Conservation (phyloP, 1,140 invertebrate species). For the Nixonia krombeini region DNA sequence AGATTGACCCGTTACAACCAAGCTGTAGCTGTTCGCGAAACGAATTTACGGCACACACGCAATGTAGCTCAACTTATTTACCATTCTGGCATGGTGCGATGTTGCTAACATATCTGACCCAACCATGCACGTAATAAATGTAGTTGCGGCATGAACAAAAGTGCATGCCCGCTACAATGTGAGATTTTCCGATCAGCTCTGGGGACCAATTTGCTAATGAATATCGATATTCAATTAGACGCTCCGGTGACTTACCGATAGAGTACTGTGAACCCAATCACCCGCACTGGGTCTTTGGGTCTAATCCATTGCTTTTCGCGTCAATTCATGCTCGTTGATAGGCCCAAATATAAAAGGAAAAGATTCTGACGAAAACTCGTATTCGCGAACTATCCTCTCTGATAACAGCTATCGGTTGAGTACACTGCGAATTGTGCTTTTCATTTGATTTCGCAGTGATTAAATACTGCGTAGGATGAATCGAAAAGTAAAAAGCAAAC, state of each 20-base stretch:
- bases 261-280: slow-evolving; percentile 30
- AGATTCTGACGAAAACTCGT: too few relatives aligned
- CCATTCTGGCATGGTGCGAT: slow-evolving; percentile 36
- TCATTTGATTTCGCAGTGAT: too few relatives aligned
- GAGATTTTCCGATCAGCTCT: slow-evolving; percentile 30
- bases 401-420: too few relatives aligned
- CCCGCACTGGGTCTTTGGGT: slow-evolving; percentile 17
- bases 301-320: slow-evolving; percentile 20
- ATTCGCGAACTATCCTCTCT: too few relatives aligned
- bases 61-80: slow-evolving; percentile 66
- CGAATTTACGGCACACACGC: slow-evolving; percentile 66
- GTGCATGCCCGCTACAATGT: slow-evolving; percentile 25
- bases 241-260: slow-evolving; percentile 30
- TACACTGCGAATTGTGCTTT: too few relatives aligned
- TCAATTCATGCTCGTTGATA: slow-evolving; percentile 2
- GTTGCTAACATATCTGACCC: slow-evolving; percentile 35
- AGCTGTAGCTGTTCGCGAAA: slow-evolving; percentile 65
- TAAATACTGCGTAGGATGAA: too few relatives aligned
- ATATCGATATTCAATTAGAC: slow-evolving; percentile 52
- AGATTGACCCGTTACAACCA: slow-evolving; percentile 64
- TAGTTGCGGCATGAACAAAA: slow-evolving; percentile 60
- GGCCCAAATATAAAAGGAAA: slow-evolving; percentile 7
- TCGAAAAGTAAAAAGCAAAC: too few relatives aligned
- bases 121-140: slow-evolving; percentile 64
- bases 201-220: slow-evolving; percentile 51